Conservation (phyloP, 2,888 invertebrate genomes). For the Brassicogethes aeneus region DNA sequence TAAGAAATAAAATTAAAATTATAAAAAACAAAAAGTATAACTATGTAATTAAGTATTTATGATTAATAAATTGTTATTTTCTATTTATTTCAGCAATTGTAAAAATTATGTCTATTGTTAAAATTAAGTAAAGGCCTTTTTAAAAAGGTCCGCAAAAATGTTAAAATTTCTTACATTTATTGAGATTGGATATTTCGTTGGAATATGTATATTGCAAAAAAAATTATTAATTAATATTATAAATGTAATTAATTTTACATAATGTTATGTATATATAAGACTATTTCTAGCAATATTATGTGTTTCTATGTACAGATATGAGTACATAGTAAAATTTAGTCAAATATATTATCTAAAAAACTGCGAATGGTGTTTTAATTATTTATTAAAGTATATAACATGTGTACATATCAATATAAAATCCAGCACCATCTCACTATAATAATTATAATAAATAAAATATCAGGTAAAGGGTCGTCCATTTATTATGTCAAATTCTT, state of each 20-base stretch:
- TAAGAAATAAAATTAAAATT: background rate
- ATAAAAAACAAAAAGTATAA: no score
- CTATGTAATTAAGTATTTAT: background rate
- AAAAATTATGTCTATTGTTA: background rate
- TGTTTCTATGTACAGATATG: constrained; percentile 21
- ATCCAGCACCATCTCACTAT: no score
- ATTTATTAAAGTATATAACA: no score
- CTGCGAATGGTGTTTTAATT: no score
- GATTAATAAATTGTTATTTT: background rate
- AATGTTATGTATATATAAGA: constrained; percentile 24
- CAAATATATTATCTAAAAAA: constrained; percentile 21
- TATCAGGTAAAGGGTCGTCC: no score
- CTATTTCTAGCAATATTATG: constrained; percentile 26
- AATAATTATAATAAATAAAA: no score
- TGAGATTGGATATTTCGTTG: no score
- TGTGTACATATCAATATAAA: no score
- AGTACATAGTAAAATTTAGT: constrained; percentile 21
- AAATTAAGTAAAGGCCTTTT: background rate
- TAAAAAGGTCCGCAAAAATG: background rate
- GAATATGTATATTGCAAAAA: no score
- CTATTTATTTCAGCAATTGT: background rate
- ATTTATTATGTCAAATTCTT: no score
- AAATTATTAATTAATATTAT: background rate
- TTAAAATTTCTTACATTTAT: background rate
- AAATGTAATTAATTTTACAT: constrained; percentile 10